Evolutionary conservation across 2,113 vertebrate genomes (phyloP).

Genomic region (Verasper variegatus): DNA sequence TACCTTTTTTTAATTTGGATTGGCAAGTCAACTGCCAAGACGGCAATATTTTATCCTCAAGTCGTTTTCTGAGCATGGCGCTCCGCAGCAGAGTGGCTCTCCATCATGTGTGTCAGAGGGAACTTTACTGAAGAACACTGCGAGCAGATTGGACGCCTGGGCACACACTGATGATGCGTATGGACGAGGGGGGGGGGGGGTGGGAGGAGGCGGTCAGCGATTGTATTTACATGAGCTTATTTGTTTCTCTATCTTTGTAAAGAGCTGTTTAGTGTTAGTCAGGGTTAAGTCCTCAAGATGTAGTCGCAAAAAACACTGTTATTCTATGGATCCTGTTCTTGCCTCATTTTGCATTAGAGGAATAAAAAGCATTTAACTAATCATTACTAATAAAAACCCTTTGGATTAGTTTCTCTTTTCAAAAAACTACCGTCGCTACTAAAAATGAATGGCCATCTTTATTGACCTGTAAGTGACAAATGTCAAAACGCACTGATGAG

Average conservation of each 20-base stretch:
- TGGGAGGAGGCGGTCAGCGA: constrained; percentile 6
- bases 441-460: not conserved
- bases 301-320: not conserved
- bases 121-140: constrained; percentile 78
- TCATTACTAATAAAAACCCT: not conserved
- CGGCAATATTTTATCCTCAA: constrained; percentile 73
- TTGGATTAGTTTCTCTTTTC: not conserved
- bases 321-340: constrained; percentile 9
- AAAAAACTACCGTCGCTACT: not conserved
- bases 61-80: constrained; percentile 74
- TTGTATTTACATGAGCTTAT: constrained; percentile 22
- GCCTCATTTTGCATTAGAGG: no score
- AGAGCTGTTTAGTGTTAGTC: not conserved
- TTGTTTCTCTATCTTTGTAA: not conserved
- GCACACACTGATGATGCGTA: not conserved
- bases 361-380: no score
- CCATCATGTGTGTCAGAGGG: constrained; percentile 78
- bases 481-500: not conserved
- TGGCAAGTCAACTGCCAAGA: constrained; percentile 73
- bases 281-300: not conserved
- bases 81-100: constrained; percentile 75
- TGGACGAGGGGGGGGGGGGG: not conserved
- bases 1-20: constrained; percentile 81
- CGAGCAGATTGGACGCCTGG: constrained; percentile 48
- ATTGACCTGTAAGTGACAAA: not conserved